Percentiles rank a stretch among this genome's conserved stretches.
phyloP scores from a whole-genome alignment of 2,797 vertebrate genomes.

The Agapornis canus region DNA sequence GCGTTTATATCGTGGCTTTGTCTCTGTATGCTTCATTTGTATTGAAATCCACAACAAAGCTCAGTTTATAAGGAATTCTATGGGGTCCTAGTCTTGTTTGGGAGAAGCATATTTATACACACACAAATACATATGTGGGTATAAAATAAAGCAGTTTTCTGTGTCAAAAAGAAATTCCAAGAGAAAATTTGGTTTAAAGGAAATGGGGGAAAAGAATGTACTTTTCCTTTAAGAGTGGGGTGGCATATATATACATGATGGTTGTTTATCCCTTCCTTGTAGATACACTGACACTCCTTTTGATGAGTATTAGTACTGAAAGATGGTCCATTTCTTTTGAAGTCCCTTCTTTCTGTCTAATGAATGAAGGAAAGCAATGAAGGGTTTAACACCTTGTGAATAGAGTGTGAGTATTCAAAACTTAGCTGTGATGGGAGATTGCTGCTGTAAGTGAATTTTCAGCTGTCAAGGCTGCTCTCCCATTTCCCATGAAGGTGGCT shows the following conservation, averaged over 20 bases:
- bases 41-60: neutral
- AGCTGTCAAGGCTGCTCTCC: neutral
- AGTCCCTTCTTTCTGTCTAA: neutral
- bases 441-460: neutral
- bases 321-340: accelerated
- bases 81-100: neutral
- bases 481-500: neutral
- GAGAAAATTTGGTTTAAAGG: neutral
- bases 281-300: accelerated
- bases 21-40: neutral
- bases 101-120: neutral
- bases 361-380: neutral
- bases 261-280: neutral
- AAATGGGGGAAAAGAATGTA: neutral
- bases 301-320: no score
- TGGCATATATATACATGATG: accelerated
- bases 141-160: neutral
- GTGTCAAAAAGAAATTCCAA: neutral
- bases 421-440: neutral
- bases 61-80: neutral
- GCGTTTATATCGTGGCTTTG: neutral
- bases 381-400: neutral
- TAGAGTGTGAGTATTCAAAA: neutral
- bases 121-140: neutral
- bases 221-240: neutral